These are phyloP conservation scores for Ahaetulla prasina DNA, from an alignment of 2,113 vertebrate genomes.

Conservation along the genomic window DNA sequence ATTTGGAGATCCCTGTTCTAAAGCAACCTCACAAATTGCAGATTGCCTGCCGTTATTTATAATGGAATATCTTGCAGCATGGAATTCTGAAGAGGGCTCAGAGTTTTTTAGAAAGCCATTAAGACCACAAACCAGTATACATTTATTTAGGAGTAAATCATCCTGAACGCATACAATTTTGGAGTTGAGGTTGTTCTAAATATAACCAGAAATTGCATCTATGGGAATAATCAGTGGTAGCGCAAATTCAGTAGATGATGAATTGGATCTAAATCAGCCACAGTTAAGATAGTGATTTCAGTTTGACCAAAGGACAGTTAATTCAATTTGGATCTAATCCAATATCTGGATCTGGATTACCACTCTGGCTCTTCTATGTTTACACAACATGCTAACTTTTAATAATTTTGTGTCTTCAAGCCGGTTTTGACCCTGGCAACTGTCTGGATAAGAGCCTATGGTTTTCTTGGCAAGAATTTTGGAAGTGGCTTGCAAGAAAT, in stretches of 20 bases:
- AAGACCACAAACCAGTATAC: not conserved
- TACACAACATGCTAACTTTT: not conserved
- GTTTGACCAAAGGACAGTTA: not conserved
- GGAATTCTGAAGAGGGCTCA: not conserved
- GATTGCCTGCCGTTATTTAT: not conserved
- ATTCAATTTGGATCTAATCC: not conserved
- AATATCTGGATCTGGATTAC: not conserved
- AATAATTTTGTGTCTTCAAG: not conserved
- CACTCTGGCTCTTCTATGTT: not conserved
- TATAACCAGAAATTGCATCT: not conserved
- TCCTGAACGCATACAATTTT: not conserved
- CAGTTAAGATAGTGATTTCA: not conserved
- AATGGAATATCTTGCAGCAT: not conserved
- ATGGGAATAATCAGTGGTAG: not conserved
- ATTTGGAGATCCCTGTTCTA: too few relatives aligned
- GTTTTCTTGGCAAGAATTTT: not conserved
- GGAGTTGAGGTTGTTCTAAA: not conserved
- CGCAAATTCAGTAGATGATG: not conserved
- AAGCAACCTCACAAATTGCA: not conserved
- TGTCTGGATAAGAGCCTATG: not conserved
- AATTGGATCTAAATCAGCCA: not conserved
- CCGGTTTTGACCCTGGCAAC: not conserved
- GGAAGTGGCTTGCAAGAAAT: not conserved
- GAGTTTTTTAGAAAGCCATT: not conserved
- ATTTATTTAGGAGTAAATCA: not conserved